A percentile compares a stretch with the other conserved stretches of the same genome.
These are phyloP conservation scores for Leptinotarsa tumamoca DNA, from an alignment of 2,888 invertebrate species.

Conservation along the genomic window DNA sequence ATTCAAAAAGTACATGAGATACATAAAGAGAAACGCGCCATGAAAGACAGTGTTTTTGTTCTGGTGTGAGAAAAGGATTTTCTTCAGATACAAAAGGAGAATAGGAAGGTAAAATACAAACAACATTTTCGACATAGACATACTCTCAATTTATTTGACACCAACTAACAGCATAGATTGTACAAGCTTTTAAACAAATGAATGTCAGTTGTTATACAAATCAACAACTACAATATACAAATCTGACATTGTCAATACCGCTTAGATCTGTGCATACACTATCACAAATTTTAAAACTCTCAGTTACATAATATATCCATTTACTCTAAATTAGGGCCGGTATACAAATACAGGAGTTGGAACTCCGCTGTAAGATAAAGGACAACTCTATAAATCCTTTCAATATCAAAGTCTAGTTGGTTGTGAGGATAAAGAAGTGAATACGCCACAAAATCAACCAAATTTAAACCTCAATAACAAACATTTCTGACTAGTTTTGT, in stretches of 20 bases:
- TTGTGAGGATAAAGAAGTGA: no score
- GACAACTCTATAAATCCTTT: no score
- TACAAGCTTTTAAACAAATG: slow-evolving; percentile 61
- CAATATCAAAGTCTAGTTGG: no score
- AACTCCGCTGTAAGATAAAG: neutral
- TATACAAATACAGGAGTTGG: slow-evolving; percentile 22
- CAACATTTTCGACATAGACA: slow-evolving; percentile 51
- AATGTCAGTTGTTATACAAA: slow-evolving; percentile 61
- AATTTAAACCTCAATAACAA: no score
- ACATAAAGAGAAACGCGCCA: no score
- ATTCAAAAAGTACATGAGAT: no score
- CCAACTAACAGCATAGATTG: slow-evolving; percentile 66
- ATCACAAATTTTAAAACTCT: slow-evolving; percentile 57
- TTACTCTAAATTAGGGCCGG: slow-evolving; percentile 31
- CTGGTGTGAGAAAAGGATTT: no score
- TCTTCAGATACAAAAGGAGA: neutral
- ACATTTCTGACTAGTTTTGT: no score
- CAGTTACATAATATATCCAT: slow-evolving; percentile 31
- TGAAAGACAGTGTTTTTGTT: no score
- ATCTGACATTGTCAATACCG: slow-evolving; percentile 66
- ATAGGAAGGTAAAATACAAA: slow-evolving; percentile 22
- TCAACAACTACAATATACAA: slow-evolving; percentile 63
- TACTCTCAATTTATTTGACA: slow-evolving; percentile 63
- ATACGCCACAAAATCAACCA: no score
- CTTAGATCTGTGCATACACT: slow-evolving; percentile 58